Evolutionary conservation across 2,113 vertebrate species (phyloP), one percentile per base, ranked within the genome.

Genomic region (Otolemur garnettii): DNA sequence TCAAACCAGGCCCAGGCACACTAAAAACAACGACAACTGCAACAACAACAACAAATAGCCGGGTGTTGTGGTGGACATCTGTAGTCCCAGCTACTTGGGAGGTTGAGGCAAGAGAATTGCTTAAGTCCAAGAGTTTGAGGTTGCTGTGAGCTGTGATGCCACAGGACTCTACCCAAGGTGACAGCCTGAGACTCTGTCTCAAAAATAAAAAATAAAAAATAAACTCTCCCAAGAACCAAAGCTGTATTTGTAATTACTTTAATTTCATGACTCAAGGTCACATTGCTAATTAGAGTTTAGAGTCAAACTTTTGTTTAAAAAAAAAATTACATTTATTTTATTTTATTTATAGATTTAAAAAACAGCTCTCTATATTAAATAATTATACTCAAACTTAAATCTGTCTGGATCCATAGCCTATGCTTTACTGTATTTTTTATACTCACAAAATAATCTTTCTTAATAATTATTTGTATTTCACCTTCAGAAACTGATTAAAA

Each of bases 201-300:
- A 50, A 50, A 50, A 50, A 50, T 50, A 50, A 50, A 50, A 50
- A 45, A 45, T 45, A 9, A 45, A 45, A 45, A 50, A 50, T 50
- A 50, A 50, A 50, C 24, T 82, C 77, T 91, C 24, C 64, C 4
- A 93, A 33, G 75, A 55, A 60, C 59, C 7, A 17, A 75, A 72
- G 26, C 2, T 83, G 10, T 50, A 74, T 80, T 80, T 87, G 28
- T 69, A 75, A 92, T 72, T 91, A 86, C 10, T 84, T 90, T 72
- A 85, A 83, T 72, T 74, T 89, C 53, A 96, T 87, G 18, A 75
- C 71, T 96, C 79, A 89, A 95, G 78, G 82, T 93, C 57, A 96
- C 55, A 66, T 1, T 71, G 72, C 45, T 91, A 68, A 68, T 38
- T 69, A 90, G 22, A 72, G 50, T 53, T 84, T 57, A 95, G n/a